Base-by-base conservation (phyloP, 2,113 vertebrate genomes). In the Sapayoa aenigma region DNA sequence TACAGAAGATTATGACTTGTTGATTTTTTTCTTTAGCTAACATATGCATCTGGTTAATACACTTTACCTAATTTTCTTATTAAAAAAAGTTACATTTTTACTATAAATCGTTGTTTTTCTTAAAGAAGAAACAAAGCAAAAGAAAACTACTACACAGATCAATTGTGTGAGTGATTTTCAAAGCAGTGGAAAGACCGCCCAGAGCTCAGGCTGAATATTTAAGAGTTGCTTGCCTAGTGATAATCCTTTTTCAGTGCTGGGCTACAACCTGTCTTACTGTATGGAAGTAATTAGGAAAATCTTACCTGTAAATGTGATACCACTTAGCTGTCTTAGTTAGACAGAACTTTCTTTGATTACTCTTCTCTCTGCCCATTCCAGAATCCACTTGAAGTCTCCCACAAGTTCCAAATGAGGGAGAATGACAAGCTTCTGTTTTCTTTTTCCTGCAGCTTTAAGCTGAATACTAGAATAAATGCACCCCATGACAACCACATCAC, bases 401-500 rank as follows among this genome's bases (percentile, higher is more conserved):
- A 7, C 9, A 59, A 9, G 21, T 82, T 76, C 49, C n/a, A 87
- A 44, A 67, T 47, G 3, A 84, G 84, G 42, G 27, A 47, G 53
- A 87, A 56, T 28, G 5, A 6, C 37, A 42, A 87, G 8, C 11
- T 73, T 93, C 21, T 94, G 56, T 24, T 93, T 88, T 84, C 31
- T 84, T 84, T 94, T 81, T 58, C 58, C 8, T 84, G 1, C 68
- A 99, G 99, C 94, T 99, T 99, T 97, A 95, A 98, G 76, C 98
- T 99, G 94, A 99, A 99, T 96, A 99, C 99, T 24, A 98, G 98
- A 86, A 97, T 99, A 94, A 97, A 93, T 33, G 98, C 96, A 9
- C 99, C 99, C 47, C 99, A 99, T 60, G 98, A 99, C 7, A 98
- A 96, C 87, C 96, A 69, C 90, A 97, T 99, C 93, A 99, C 98